Base-by-base conservation (phyloP, 2,113 vertebrate species). In the Paramisgurnus dabryanus region DNA sequence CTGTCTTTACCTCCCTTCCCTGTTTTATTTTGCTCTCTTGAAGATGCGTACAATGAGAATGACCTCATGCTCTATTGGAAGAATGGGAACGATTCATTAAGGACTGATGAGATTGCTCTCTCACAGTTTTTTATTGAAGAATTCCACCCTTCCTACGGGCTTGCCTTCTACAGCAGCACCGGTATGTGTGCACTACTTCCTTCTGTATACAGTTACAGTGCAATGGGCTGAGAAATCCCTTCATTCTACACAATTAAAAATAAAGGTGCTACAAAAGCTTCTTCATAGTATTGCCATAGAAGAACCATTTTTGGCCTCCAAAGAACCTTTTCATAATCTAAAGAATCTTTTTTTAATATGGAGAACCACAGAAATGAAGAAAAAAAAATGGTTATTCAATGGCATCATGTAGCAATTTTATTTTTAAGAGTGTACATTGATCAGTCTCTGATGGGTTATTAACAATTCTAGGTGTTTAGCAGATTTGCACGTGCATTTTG, bases 61-160 rank as follows among this genome's bases (percentile, higher is more conserved):
- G 95, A 97, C 86, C 89, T 97, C 74, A 96, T 97, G 94, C 86
- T 97, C 40, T 98, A 96, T 91, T 97, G 96, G 95, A 96, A 95
- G 90, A 93, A 93, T 0, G 96, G 96, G 77, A 97, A 98, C 81
- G 94, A 95, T 85, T 97, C 96, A 76, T 90, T 97, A 80, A 95
- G 92, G 90, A 96, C 94, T 71, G 95, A 97, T 13, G 94, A 96
- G 85, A 96, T 98, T 79, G 92, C 95, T 78, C 95, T 98, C 84
- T 96, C 95, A 68, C 95, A 96, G 90, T 97, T 97, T 92, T 97
- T 97, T 90, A 87, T 96, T 3, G 94, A 97, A 92, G 94, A 97
- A 81, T 97, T 98, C 90, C 95, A 95, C 89, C 94, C 95, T 89
- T 98, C 95, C 86, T 97, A 92, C 85, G 96, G 95, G 85, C 91